Base-by-base conservation (phyloP, 2,113 vertebrate genomes). In the Bungarus multicinctus region DNA sequence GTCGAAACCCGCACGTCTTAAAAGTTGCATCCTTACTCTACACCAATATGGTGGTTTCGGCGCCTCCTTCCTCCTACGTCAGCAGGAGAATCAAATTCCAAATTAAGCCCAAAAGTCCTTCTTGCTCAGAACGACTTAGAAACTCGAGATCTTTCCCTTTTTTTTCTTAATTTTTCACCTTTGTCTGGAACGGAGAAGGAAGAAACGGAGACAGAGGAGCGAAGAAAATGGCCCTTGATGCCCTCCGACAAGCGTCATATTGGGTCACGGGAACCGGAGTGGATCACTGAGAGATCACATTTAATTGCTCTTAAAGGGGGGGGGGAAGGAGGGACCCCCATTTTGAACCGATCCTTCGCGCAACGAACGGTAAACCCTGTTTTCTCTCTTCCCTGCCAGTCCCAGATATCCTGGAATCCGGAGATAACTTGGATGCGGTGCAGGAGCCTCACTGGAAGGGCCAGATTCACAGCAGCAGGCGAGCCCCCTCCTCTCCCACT, bases 191-290 rank as follows among this genome's bases (percentile, higher is more conserved):
- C 3, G 4, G 58, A 4, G 27, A 64, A 64, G 58, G 58, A 64
- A 64, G 58, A 64, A 10, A 11, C 4, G 27, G 3, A 30, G 10
- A 3, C 3, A 3, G 10, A 64, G 27, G 10, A 64, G 58, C 11
- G 58, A 30, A 64, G n/a, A 64, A 4, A 64, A 30, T 11, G 58
- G 9, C 9, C 10, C 25, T 4, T 0, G 25, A 30, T 64, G 58
- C 58, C 1, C 1, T 3, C 25, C 25, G 0, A 60, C 2, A 4
- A 60, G 10, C 25, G 1, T 27, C 58, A 27, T 1, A 0, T 8
- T 64, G 27, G 58, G 58, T 64, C 58, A 30, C 0, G 27, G 25
- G 58, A 30, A 30, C 10, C 1, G 1, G 58, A 27, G 9, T 0
- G 3, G 25, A 8, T 50, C 47, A 50, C 47, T 10, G 47, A 50